Conservation (phyloP, 37 sponge, comb jelly and placozoan genomes). For the Dysidea cf. avara region DNA sequence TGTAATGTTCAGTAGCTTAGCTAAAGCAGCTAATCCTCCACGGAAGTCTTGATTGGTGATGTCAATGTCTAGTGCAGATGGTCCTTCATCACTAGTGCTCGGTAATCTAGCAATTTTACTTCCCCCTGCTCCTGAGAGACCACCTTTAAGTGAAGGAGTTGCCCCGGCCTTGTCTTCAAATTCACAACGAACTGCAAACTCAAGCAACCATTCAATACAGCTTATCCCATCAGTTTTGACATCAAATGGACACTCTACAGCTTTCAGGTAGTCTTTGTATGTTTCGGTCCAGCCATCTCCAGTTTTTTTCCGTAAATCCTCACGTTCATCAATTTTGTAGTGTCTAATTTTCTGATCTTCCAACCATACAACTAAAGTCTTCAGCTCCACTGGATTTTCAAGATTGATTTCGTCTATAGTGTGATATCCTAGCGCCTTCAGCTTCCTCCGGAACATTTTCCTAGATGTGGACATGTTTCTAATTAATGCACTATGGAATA, state of each 20-base stretch:
- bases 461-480: no score
- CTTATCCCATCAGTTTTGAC: conserved; percentile 16
- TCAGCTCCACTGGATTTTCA: conserved; percentile 53
- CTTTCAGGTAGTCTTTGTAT: conserved; percentile 74
- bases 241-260: conserved; percentile 80
- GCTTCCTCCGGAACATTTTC: conserved; percentile 70
- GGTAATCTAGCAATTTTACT: conserved; percentile 11
- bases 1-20: conserved; percentile 55
- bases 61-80: conserved; percentile 64
- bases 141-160: conserved; percentile 36
- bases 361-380: conserved; percentile 85
- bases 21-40: conserved; percentile 43
- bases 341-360: conserved; percentile 93
- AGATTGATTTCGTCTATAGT: conserved; percentile 39
- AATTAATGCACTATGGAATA: no score
- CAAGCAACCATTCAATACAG: conserved; percentile 85
- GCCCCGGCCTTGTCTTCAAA: conserved; percentile 48
- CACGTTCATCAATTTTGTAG: conserved; percentile 80
- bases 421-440: conserved; percentile 72
- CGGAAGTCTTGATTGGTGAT: conserved; percentile 42
- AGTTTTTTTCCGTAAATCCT: conserved; percentile 27
- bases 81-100: conserved; percentile 21
- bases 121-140: not conserved
- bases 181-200: conserved; percentile 79
- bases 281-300: conserved; percentile 52